Percentiles rank a stretch among this genome's conserved stretches.
These are phyloP conservation scores for Chroicocephalus ridibundus DNA, from an alignment of 2,113 vertebrate species.

Conservation along the genomic window DNA sequence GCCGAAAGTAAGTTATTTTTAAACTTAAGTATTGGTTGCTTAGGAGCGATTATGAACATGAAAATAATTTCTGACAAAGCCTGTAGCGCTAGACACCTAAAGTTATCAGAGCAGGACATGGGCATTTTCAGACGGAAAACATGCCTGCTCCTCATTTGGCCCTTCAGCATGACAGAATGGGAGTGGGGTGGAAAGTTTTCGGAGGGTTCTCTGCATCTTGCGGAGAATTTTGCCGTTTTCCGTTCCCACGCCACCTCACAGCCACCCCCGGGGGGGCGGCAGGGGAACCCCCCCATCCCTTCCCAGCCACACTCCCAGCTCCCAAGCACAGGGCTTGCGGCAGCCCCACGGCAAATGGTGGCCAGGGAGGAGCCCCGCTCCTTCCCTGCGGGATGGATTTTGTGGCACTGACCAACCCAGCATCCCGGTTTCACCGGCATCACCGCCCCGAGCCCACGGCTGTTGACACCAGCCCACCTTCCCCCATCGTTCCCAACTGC, in stretches of 20 bases:
- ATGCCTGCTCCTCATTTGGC: background rate
- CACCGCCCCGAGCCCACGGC: background rate
- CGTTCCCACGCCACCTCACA: background rate
- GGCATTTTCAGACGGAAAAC: background rate
- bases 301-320: background rate
- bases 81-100: background rate
- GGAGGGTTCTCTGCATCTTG: background rate
- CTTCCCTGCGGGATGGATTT: background rate
- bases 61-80: background rate
- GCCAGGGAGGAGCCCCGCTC: background rate
- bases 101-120: background rate
- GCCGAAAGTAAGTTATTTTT: conserved; percentile 4
- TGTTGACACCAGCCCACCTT: background rate
- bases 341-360: accelerated
- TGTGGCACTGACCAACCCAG: background rate
- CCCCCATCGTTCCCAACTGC: background rate
- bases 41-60: background rate
- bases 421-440: background rate
- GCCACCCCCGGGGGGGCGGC: accelerated
- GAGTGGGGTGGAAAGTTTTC: background rate
- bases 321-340: background rate
- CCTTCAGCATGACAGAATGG: background rate
- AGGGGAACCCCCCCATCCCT: background rate
- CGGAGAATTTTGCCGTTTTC: background rate
- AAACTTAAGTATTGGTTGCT: background rate